A percentile compares a stretch with the other conserved stretches of the same genome.
Evolutionary conservation across 1,140 invertebrate genomes (phyloP).

Genomic region (Psix sp.): DNA sequence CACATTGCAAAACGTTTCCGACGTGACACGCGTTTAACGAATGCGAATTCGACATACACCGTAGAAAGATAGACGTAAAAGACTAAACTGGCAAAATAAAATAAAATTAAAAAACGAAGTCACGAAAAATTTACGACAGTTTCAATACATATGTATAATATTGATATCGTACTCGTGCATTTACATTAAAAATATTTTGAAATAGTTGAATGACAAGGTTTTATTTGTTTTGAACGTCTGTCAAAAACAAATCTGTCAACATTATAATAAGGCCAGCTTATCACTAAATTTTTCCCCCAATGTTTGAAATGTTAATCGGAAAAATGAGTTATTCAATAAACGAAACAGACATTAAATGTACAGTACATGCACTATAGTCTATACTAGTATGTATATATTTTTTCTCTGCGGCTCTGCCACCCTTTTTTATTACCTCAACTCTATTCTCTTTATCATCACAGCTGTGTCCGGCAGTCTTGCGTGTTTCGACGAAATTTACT

Average conservation of each 20-base stretch:
- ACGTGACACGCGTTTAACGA: conserved; percentile 58
- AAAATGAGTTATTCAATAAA: conserved; percentile 23
- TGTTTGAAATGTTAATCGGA: not conserved
- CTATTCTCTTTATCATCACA: conserved; percentile 68
- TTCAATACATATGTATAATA: conserved; percentile 2
- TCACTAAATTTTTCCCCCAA: not conserved
- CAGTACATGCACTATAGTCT: conserved; percentile 28
- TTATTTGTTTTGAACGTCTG: no score
- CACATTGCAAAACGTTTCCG: conserved; percentile 51
- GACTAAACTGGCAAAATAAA: conserved; percentile 37
- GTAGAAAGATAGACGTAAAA: conserved; percentile 14
- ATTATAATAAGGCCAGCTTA: no score
- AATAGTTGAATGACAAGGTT: no score
- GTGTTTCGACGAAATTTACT: conserved; percentile 75
- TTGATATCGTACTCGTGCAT: no score
- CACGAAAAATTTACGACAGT: conserved; percentile 6
- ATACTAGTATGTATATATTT: conserved; percentile 29
- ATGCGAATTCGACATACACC: conserved; percentile 52
- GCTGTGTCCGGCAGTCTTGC: conserved; percentile 70
- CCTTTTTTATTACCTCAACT: conserved; percentile 60
- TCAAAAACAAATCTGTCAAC: no score
- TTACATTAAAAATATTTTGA: no score
- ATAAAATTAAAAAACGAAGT: conserved; percentile 33
- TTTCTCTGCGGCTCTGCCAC: conserved; percentile 28
- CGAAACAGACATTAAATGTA: conserved; percentile 54